Conservation (phyloP, 2,113 vertebrate genomes). For the Strix uralensis region DNA sequence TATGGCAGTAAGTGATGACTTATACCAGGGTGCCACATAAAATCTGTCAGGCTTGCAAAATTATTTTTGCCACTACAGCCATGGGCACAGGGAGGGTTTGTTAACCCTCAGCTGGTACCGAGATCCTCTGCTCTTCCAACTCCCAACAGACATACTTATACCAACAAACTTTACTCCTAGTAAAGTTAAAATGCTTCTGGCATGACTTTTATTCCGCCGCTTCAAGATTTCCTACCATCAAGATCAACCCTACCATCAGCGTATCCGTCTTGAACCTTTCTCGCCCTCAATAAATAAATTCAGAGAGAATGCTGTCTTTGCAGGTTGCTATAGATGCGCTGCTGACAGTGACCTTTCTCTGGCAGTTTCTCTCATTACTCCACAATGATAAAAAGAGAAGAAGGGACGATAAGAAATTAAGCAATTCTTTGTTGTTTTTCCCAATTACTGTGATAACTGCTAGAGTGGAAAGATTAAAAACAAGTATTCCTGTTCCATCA, state of each 20-base stretch:
- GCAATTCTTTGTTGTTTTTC: neutral
- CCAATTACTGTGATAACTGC: neutral
- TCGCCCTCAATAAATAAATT: neutral
- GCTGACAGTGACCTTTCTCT: neutral
- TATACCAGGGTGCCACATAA: neutral
- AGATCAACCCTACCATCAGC: neutral
- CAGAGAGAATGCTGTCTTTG: neutral
- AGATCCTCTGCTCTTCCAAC: neutral
- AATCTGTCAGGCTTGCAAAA: neutral
- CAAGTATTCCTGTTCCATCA: neutral
- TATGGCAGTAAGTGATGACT: neutral
- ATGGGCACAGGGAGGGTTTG: neutral
- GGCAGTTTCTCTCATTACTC: neutral
- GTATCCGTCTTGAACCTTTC: neutral
- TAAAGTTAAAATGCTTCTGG: neutral
- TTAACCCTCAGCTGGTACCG: neutral
- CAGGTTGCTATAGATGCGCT: neutral
- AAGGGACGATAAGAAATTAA: neutral
- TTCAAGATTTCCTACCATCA: neutral
- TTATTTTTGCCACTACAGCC: neutral
- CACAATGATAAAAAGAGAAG: neutral
- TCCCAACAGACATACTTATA: neutral
- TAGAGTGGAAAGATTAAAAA: neutral
- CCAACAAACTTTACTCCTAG: neutral
- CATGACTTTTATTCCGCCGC: rapidly evolving